A percentile compares a stretch with the other conserved stretches of the same genome.
These are phyloP conservation scores for Tamias sibiricus DNA, from an alignment of 2,113 vertebrate genomes.

Conservation along the genomic window DNA sequence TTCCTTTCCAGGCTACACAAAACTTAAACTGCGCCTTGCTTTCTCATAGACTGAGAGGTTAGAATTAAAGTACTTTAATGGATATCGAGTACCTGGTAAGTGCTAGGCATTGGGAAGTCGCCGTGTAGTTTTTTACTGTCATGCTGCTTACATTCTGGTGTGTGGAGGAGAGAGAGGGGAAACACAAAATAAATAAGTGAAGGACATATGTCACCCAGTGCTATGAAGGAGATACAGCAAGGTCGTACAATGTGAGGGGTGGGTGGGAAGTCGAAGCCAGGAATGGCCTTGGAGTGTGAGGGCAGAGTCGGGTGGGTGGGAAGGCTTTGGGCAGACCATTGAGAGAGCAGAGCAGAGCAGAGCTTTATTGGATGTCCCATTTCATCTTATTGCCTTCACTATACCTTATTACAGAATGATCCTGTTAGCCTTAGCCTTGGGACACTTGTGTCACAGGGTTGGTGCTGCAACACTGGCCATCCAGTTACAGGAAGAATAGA, in stretches of 20 bases:
- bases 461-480: background rate
- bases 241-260: background rate
- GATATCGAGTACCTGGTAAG: background rate
- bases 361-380: too few relatives aligned
- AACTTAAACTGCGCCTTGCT: background rate
- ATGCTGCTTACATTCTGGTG: background rate
- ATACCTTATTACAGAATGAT: background rate
- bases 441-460: background rate
- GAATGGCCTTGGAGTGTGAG: background rate
- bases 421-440: background rate
- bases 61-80: conserved; percentile 10
- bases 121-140: background rate
- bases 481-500: background rate
- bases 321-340: background rate
- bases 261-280: background rate
- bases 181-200: background rate
- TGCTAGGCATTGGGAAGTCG: background rate
- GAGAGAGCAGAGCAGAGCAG: too few relatives aligned
- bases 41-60: background rate
- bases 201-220: background rate
- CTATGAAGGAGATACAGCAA: background rate
- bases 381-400: background rate
- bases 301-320: too few relatives aligned
- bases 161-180: background rate
- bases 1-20: background rate